Base-by-base conservation (phyloP, 2,888 invertebrate species). In the Cryptops parisi region DNA sequence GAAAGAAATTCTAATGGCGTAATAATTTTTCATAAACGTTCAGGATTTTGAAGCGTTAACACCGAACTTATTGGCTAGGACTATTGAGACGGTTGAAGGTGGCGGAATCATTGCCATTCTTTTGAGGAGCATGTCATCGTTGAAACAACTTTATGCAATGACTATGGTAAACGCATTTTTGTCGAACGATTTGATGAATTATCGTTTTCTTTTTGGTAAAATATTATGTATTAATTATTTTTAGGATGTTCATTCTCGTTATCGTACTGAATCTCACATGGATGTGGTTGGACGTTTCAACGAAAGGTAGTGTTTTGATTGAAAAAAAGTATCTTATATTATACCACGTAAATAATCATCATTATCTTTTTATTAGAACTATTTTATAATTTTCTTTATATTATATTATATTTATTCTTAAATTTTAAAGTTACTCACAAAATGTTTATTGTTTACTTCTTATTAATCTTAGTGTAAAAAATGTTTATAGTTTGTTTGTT, bases 81-180 rank as follows among this genome's bases (percentile, higher is more conserved):
- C 97, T 0, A 78, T 99, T 59, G 98, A 98, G 75, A 99, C 98
- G 0, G 91, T 98, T 0, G 93, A 96, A 73, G 98, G 97, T 22
- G 91, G 91, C 52, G 90, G 90, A n/a, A 74, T 97, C 0, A 79
- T 98, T 53, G 81, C 96, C 47, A 75, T 99, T 56, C 74, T 99
- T 5, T 73, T 98, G 15, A 81, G 85, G 64, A 79, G 84, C 0
- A 76, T 98, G 64, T 77, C 78, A 53, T 96, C 96, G 0, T 72
- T 99, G 23, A 82, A 89, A 65, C 96, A 98, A 67, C 74, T 99
- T 2, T 97, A 88, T 67, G 86, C 96, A 0, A 84, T 98, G 76
- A 82, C 83, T 58, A 99, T 99, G 98, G 73, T 71, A 57, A 53
- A 27, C 21, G 15, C 19, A 21, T 47, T 17, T 26, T 19, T 21